Conservation (phyloP, 2,888 invertebrate genomes). For the Callyntrura guangdongensis region DNA sequence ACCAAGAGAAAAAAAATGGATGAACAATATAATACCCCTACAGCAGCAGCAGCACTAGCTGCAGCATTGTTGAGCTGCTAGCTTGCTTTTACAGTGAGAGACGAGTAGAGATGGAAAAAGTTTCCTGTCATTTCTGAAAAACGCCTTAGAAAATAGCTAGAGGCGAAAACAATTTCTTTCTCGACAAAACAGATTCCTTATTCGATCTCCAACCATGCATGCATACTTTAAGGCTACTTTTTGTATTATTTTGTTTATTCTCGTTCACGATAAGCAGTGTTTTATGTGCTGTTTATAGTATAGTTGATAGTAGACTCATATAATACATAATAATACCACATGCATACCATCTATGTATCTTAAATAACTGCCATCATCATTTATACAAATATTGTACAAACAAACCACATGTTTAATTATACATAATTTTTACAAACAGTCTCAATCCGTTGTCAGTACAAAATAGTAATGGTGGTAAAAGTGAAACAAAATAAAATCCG, state of each 20-base stretch:
- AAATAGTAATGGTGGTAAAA: too few relatives aligned
- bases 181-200: conserved; percentile 66
- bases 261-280: too few relatives aligned
- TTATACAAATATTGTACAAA: too few relatives aligned
- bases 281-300: too few relatives aligned
- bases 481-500: too few relatives aligned
- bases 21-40: conserved; percentile 65
- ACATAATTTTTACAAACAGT: too few relatives aligned
- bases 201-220: conserved; percentile 39
- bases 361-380: too few relatives aligned
- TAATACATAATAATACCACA: too few relatives aligned
- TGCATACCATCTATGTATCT: too few relatives aligned
- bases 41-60: conserved; percentile 32
- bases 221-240: conserved; percentile 21
- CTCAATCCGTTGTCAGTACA: too few relatives aligned
- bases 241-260: background rate
- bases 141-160: conserved; percentile 78
- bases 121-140: conserved; percentile 79
- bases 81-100: conserved; percentile 26
- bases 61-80: conserved; percentile 1
- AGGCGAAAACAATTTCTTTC: conserved; percentile 72
- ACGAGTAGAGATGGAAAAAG: conserved; percentile 64
- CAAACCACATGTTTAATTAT: too few relatives aligned
- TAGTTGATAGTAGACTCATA: too few relatives aligned
- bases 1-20: conserved; percentile 61